These are phyloP conservation scores for Propsilocerus akamusi DNA, from an alignment of 1,140 invertebrate genomes.

Conservation along the genomic window DNA sequence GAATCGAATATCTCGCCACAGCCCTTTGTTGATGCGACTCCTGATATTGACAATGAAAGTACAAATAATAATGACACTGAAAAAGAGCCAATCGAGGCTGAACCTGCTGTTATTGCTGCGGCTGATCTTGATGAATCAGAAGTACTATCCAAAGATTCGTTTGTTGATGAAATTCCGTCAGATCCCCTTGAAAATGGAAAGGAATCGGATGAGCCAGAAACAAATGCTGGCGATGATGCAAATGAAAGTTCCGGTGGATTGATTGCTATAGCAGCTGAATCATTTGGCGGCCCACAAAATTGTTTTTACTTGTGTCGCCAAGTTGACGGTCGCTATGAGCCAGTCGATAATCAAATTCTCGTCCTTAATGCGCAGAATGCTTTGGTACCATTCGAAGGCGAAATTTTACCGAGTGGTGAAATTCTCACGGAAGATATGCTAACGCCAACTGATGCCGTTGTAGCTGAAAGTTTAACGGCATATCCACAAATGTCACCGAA, in stretches of 20 bases:
- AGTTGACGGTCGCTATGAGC: conserved; percentile 45
- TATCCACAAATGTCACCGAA: neutral
- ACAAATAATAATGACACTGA: neutral
- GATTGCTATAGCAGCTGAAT: conserved; percentile 43
- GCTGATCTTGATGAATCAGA: too few relatives aligned
- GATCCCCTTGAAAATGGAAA: too few relatives aligned
- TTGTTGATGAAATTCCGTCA: too few relatives aligned
- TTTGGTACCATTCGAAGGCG: neutral
- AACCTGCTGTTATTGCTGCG: neutral
- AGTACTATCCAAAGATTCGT: neutral
- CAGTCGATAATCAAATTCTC: conserved; percentile 46
- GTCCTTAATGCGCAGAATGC: conserved; percentile 12
- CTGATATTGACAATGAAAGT: neutral
- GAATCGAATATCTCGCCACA: too few relatives aligned
- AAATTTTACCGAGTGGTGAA: neutral
- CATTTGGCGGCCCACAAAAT: conserved; percentile 37
- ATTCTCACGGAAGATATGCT: neutral
- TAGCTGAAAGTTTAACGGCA: neutral
- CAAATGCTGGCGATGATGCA: conserved; percentile 8
- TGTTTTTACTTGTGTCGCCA: conserved; percentile 41
- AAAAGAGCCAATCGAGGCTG: neutral
- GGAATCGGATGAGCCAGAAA: neutral
- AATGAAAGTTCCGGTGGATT: conserved; percentile 29
- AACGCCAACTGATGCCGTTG: neutral
- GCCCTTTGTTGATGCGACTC: too few relatives aligned